Percentiles rank a stretch among this genome's conserved stretches.
These are phyloP conservation scores for Volucella zonaria DNA, from an alignment of 2,888 invertebrate species.

Conservation along the genomic window DNA sequence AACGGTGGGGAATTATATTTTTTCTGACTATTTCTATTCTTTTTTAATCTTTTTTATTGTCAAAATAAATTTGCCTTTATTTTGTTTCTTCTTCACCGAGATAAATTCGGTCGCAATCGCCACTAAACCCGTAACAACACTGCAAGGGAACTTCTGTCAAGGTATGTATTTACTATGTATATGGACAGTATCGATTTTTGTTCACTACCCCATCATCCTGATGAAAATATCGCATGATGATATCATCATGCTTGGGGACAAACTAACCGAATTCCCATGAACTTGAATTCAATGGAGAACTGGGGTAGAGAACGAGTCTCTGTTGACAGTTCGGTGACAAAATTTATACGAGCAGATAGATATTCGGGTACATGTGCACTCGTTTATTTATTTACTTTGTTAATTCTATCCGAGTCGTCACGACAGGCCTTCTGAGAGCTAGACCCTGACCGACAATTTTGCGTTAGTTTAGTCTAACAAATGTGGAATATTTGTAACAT, in stretches of 20 bases:
- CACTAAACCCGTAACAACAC: slow-evolving; percentile 6
- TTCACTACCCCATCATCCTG: not conserved
- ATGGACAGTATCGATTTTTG: slow-evolving; percentile 53
- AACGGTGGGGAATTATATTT: too few relatives aligned
- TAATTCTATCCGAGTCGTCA: too few relatives aligned
- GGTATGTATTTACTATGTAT: not conserved
- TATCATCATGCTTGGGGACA: slow-evolving; percentile 31
- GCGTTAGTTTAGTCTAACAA: too few relatives aligned
- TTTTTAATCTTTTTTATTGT: too few relatives aligned
- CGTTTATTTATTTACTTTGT: too few relatives aligned
- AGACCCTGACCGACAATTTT: too few relatives aligned
- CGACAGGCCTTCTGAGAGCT: too few relatives aligned
- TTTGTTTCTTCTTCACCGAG: not conserved
- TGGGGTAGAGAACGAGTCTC: not conserved
- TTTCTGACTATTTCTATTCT: too few relatives aligned
- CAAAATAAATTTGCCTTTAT: slow-evolving; percentile 12
- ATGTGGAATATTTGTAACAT: too few relatives aligned
- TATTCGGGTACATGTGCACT: too few relatives aligned
- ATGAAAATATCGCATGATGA: slow-evolving; percentile 38
- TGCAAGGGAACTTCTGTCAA: slow-evolving; percentile 29
- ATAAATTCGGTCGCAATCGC: slow-evolving; percentile 15
- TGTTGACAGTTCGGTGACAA: not conserved
- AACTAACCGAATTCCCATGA: slow-evolving; percentile 42
- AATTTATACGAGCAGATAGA: too few relatives aligned
- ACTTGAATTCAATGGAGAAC: slow-evolving; percentile 22